Conservation (phyloP, 2,888 invertebrate genomes). For the Aquatica leii region DNA sequence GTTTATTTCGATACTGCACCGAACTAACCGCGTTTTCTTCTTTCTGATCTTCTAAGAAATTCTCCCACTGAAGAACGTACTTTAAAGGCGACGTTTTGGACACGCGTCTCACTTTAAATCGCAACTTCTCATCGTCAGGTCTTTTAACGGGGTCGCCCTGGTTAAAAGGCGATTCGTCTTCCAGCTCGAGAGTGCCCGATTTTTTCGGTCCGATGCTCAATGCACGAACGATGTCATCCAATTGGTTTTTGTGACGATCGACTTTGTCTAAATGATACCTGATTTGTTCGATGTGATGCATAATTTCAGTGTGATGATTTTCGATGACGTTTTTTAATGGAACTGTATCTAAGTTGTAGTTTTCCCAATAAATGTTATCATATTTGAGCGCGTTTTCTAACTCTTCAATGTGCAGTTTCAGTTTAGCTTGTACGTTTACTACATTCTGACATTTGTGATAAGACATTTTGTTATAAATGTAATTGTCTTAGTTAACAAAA, state of each 20-base stretch:
- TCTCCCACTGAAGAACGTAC: slow-evolving; percentile 27
- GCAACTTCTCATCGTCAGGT: slow-evolving; percentile 12
- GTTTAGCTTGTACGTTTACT: background rate
- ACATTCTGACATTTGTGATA: background rate
- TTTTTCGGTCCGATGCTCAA: background rate
- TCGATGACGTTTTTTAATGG: slow-evolving; percentile 1
- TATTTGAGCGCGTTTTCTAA: slow-evolving; percentile 13
- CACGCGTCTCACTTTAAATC: slow-evolving; percentile 12
- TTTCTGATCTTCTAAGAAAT: slow-evolving; percentile 16
- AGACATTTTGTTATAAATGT: background rate
- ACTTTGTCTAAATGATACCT: slow-evolving; percentile 19
- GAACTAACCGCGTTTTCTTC: slow-evolving; percentile 2
- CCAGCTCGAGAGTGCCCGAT: background rate
- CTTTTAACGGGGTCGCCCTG: background rate
- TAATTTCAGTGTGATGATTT: slow-evolving; percentile 9
- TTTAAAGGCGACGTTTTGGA: slow-evolving; percentile 13
- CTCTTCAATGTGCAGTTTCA: slow-evolving; percentile 9
- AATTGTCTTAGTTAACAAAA: background rate
- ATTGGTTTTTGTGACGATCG: slow-evolving; percentile 10
- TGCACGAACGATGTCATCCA: background rate
- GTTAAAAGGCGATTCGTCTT: background rate
- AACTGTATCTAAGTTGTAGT: background rate
- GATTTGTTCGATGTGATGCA: slow-evolving; percentile 15
- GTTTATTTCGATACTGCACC: slow-evolving; percentile 3
- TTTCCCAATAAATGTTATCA: slow-evolving; percentile 5